A percentile compares a stretch with the other conserved stretches of the same genome.
Conservation (phyloP, 2,113 vertebrate species). For the Petrocephalus microphthalmus region DNA sequence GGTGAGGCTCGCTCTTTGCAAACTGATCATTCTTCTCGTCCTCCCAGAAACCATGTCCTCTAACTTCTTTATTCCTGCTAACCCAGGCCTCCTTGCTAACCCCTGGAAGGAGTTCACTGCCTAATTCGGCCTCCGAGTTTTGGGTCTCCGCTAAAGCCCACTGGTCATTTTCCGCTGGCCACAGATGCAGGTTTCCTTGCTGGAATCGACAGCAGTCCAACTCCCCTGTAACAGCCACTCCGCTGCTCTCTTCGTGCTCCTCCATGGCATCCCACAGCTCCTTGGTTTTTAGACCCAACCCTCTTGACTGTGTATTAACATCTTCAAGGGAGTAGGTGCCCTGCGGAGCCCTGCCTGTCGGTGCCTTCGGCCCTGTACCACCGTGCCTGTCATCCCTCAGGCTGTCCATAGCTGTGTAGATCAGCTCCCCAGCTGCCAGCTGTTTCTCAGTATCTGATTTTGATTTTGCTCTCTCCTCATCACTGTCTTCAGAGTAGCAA, state of each 20-base stretch:
- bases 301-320: constrained; percentile 34
- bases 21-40: constrained; percentile 62
- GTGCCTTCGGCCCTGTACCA: constrained; percentile 3
- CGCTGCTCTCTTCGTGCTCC: constrained; percentile 38
- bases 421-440: constrained; percentile 48
- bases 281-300: constrained; percentile 45
- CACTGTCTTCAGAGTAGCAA: constrained; percentile 40
- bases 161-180: constrained; percentile 63
- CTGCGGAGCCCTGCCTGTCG: background rate
- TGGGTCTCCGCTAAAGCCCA: constrained; percentile 59
- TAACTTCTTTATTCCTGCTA: constrained; percentile 45
- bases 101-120: constrained; percentile 52
- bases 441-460: constrained; percentile 46
- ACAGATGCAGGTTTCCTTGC: constrained; percentile 48
- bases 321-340: constrained; percentile 19
- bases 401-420: constrained; percentile 44
- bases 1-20: constrained; percentile 60
- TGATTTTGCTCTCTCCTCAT: constrained; percentile 33
- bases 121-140: constrained; percentile 45
- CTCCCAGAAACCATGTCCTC: constrained; percentile 58
- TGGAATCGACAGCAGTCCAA: constrained; percentile 52
- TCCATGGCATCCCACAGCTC: constrained; percentile 50
- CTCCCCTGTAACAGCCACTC: constrained; percentile 43
- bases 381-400: constrained; percentile 34
- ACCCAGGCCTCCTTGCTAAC: constrained; percentile 49